phyloP scores from a whole-genome alignment of 2,113 vertebrate species.

The Theropithecus gelada region DNA sequence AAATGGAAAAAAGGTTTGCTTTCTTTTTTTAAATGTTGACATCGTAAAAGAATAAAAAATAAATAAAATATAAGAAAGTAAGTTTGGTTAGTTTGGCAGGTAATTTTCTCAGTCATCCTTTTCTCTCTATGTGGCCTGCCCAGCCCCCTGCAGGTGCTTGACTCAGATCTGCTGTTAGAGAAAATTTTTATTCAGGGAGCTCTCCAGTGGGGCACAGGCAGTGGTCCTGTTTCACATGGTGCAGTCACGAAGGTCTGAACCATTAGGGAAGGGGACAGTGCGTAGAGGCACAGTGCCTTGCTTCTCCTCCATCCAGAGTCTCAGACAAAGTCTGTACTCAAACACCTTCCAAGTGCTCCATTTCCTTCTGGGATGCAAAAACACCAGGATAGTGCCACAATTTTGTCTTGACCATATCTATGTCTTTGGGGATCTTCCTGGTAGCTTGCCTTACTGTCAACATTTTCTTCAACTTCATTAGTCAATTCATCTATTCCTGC shows the following conservation, averaged over 20 bases:
- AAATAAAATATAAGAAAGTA: not conserved
- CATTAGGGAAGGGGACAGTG: not conserved
- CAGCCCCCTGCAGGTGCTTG: too few relatives aligned
- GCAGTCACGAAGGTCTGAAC: too few relatives aligned
- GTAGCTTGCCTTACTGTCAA: not conserved
- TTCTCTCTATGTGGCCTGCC: not conserved
- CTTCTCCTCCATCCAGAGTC: not conserved
- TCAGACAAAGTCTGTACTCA: not conserved
- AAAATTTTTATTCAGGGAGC: fast-evolving
- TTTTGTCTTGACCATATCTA: fast-evolving
- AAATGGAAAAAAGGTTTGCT: not conserved
- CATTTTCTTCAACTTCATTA: not conserved
- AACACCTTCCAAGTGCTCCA: fast-evolving
- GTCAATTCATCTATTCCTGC: not conserved
- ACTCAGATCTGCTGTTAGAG: fast-evolving
- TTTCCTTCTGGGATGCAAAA: not conserved
- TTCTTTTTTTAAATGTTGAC: not conserved
- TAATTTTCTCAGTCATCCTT: not conserved
- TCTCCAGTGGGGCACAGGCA: fast-evolving
- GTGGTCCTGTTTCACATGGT: fast-evolving
- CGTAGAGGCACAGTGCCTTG: too few relatives aligned
- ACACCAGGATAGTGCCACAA: fast-evolving
- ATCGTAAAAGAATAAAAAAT: not conserved
- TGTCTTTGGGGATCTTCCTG: not conserved
- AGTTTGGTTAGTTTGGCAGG: not conserved